Evolutionary conservation across 2,888 invertebrate species (phyloP), one percentile per base, ranked within the genome.

Genomic region (Girardia tigrina): DNA sequence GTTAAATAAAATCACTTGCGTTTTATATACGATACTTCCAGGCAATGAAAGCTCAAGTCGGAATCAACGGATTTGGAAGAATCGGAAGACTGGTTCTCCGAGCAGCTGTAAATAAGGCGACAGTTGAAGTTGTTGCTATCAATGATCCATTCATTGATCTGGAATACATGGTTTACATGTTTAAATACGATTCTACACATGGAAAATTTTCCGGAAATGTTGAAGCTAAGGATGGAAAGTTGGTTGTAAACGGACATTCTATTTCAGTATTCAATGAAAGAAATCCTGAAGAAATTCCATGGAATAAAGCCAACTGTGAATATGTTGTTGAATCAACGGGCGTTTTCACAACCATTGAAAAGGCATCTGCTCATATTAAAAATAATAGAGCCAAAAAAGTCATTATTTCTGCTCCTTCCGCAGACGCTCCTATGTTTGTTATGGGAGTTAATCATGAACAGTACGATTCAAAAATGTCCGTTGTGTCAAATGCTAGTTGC

Each of bases 371-470:
- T 83, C 94, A 95, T 83, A 88, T 94, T 83, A 89, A 89, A 28
- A 73, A 73, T 80, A 91, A 90, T 79, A 92, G 94, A 76, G 94
- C 94, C 77, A 91, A 93, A 87, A 93, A 93, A 83, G 94, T 98
- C 78, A 89, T 98, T 82, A 97, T 98, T 84, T 93, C 95, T 14
- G 97, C 97, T 20, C 97, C 97, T 69, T 94, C 94, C 76, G 91
- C 93, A 80, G 97, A 98, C 85, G 95, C 95, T n/a, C 95, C 95
- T 26, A 98, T 97, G 95, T 97, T 91, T 82, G 97, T 98, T 70
- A 90, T 90, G 81, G 97, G 97, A 79, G 97, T 98, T 75, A 98
- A 98, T 86, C 88, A 93, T 79, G 90, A 92, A 0, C 86, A 89
- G 27, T 95, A 94, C 83, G 89, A 92, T 80, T 89, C 91, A 77